Evolutionary conservation across 2,888 invertebrate genomes (phyloP).

Genomic region (Mamestra brassicae): DNA sequence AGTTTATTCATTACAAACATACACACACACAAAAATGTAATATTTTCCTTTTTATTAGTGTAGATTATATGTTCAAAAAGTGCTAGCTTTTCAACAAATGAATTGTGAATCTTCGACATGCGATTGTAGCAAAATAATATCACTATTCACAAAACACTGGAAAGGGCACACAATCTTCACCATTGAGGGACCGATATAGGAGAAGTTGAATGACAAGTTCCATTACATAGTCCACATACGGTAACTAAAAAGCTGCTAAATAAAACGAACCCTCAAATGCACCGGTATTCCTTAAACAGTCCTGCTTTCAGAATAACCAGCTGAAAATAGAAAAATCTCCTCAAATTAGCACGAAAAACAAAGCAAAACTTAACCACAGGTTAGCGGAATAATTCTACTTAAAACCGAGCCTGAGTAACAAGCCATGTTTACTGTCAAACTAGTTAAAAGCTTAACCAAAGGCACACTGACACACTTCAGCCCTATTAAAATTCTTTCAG

Average conservation of each 20-base stretch:
- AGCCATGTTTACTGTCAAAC: slow-evolving; percentile 48
- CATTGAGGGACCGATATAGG: too few species aligned
- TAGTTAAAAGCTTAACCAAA: slow-evolving; percentile 31
- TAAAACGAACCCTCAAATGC: not conserved
- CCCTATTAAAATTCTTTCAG: slow-evolving; percentile 46
- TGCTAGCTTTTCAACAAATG: too few species aligned
- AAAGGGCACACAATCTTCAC: too few species aligned
- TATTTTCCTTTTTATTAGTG: too few species aligned
- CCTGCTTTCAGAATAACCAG: not conserved
- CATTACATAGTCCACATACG: too few species aligned
- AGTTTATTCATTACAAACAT: too few species aligned
- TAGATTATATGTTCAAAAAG: too few species aligned
- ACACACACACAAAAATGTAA: too few species aligned
- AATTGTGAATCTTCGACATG: too few species aligned
- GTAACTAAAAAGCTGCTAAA: not conserved
- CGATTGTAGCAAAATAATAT: not conserved
- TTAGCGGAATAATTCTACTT: slow-evolving; percentile 19
- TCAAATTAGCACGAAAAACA: not conserved
- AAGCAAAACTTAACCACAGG: slow-evolving; percentile 7
- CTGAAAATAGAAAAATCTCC: not conserved
- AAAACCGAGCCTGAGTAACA: slow-evolving; percentile 30
- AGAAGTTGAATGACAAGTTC: too few species aligned
- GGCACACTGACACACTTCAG: slow-evolving; percentile 1
- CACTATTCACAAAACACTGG: not conserved
- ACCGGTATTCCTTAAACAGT: not conserved